phyloP scores from a whole-genome alignment of 1,140 invertebrate genomes.

The Phocides pigmalion region DNA sequence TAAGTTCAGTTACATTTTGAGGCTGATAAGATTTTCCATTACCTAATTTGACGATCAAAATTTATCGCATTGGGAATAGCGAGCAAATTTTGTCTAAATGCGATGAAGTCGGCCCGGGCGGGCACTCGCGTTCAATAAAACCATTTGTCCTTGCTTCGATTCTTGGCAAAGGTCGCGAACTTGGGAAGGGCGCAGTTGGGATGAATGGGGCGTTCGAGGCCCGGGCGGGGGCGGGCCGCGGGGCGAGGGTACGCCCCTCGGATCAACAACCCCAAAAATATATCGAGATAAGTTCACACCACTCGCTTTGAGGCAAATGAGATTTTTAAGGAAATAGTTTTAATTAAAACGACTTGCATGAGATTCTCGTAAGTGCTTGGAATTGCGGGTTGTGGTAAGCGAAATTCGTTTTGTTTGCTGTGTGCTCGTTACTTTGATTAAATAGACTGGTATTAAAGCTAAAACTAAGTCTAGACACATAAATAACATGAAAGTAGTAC shows the following conservation, averaged over 20 bases:
- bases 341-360: slow-evolving; percentile 39
- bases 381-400: not conserved
- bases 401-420: not conserved
- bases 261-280: slow-evolving; percentile 76
- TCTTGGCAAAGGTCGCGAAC: slow-evolving; percentile 72
- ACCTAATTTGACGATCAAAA: slow-evolving; percentile 6
- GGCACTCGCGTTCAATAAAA: slow-evolving; percentile 51
- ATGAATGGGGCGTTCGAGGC: slow-evolving; percentile 64
- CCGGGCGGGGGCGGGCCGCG: slow-evolving; percentile 47
- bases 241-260: slow-evolving; percentile 41
- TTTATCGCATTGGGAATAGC: slow-evolving; percentile 7
- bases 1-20: slow-evolving; percentile 1
- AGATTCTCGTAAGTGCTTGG: slow-evolving; percentile 6
- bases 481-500: not conserved
- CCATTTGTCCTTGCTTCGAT: slow-evolving; percentile 62
- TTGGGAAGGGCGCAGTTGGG: slow-evolving; percentile 63
- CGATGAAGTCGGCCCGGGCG: slow-evolving; percentile 8
- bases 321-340: slow-evolving; percentile 54
- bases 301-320: slow-evolving; percentile 33
- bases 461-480: not conserved
- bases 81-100: slow-evolving; percentile 18
- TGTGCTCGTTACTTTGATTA: slow-evolving; percentile 1
- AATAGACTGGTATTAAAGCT: not conserved
- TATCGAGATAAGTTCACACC: slow-evolving; percentile 68
- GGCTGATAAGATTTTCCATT: slow-evolving; percentile 3